Percentiles rank a stretch among this genome's conserved stretches.
Conservation (phyloP, 92 coral and sea anemone species). For the Pocillopora meandrina region DNA sequence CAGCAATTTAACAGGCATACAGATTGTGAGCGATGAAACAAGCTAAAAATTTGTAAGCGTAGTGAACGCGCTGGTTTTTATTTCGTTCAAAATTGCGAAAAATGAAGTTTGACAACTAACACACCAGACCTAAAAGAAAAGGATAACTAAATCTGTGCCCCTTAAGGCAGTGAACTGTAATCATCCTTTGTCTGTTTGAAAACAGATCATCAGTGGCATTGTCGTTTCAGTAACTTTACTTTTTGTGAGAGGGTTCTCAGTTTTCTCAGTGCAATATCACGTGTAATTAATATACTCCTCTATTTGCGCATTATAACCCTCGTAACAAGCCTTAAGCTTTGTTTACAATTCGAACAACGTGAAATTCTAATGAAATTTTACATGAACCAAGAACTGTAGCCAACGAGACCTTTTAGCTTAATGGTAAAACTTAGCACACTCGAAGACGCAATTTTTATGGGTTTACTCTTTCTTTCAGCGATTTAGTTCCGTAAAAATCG, state of each 20-base stretch:
- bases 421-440: not conserved
- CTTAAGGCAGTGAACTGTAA: too few relatives aligned
- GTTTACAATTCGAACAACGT: slow-evolving; percentile 10
- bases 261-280: not conserved
- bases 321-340: slow-evolving; percentile 6
- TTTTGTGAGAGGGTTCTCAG: not conserved
- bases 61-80: too few relatives aligned
- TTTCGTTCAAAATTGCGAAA: too few relatives aligned
- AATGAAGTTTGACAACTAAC: too few relatives aligned
- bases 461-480: not conserved
- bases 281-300: not conserved
- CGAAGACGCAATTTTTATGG: too few relatives aligned
- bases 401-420: not conserved
- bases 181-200: too few relatives aligned
- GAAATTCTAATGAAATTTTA: not conserved
- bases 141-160: too few relatives aligned
- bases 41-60: too few relatives aligned
- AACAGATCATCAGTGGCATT: not conserved
- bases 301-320: slow-evolving; percentile 15
- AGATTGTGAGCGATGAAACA: too few relatives aligned
- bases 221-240: not conserved
- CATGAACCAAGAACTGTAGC: not conserved
- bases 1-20: too few relatives aligned
- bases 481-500: not conserved
- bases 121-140: too few relatives aligned